Base-by-base conservation (phyloP, 1,140 invertebrate species). In the Sogatella furcifera region DNA sequence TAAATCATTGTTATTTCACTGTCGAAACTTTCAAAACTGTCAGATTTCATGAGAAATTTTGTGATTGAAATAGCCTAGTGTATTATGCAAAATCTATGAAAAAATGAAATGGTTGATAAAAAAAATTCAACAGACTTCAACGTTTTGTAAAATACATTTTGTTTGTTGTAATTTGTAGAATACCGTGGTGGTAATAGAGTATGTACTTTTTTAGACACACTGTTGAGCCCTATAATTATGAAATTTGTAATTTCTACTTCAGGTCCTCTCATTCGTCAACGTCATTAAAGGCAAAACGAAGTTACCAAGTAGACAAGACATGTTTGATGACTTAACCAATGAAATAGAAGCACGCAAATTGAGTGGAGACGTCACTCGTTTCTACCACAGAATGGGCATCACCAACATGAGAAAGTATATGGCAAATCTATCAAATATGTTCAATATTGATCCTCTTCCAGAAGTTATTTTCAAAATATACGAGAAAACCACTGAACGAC, bases 221-320 rank as follows among this genome's bases (percentile, higher is more conserved):
- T 28, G 6, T 28, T 28, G 24, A 28, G 24, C 6, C 24, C 6
- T 28, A 38, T 38, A 10, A 3, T 38, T 38, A 38, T 38, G n/a
- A n/a, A 11, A 38, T 38, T 11, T 38, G 3, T 11, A 38, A 52
- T 2, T 46, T 44, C 49, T 60, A 57, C 69, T 71, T 24, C 64
- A 82, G 78, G 71, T 79, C 6, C 69, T 75, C 52, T 85, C 79
- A 69, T 81, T 79, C 60, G 60, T 85, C 17, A 75, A 78, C 43
- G 62, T 76, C 43, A 66, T 86, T 5, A 74, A 76, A 59, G 77
- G 77, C 0, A 66, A 67, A 10, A 63, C 77, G 41, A 44, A 34
- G 14, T 69, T 87, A 11, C 84, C 84, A 1, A 64, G 70, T 8
- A 68, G 72, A 63, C 71, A 76, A 38, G 68, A 75, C 61, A 81